Evolutionary conservation across 2,888 invertebrate genomes (phyloP).

Genomic region (Aporophyla lueneburgensis): DNA sequence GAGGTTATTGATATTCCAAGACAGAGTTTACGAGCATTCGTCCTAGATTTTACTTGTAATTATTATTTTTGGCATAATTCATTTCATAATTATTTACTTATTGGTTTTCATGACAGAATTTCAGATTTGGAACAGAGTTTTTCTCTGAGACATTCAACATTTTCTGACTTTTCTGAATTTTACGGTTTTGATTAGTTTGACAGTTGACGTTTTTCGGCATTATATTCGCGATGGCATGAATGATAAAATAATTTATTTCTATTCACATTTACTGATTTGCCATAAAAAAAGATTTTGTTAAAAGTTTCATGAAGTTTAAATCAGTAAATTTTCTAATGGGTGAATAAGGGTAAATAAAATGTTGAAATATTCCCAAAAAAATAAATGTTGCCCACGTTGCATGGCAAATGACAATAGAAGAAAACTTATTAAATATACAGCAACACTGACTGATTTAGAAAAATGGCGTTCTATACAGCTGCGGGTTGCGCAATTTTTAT

Average conservation of each 20-base stretch:
- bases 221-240: conserved; percentile 23
- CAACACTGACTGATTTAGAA: conserved; percentile 81
- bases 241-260: neutral
- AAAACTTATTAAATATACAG: conserved; percentile 55
- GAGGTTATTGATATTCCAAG: conserved; percentile 81
- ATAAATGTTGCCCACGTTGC: conserved; percentile 48
- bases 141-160: conserved; percentile 51
- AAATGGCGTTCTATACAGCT: conserved; percentile 90
- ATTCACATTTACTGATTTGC: neutral
- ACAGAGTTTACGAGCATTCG: conserved; percentile 82
- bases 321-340: neutral
- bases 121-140: conserved; percentile 80
- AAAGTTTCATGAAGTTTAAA: no score
- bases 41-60: conserved; percentile 67
- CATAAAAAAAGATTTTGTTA: accelerated
- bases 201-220: conserved; percentile 34
- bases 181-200: conserved; percentile 46
- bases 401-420: conserved; percentile 30
- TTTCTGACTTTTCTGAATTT: conserved; percentile 53
- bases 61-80: conserved; percentile 73
- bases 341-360: neutral
- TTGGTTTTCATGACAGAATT: conserved; percentile 77
- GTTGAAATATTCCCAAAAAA: neutral
- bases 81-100: conserved; percentile 68
- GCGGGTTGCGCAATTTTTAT: conserved; percentile 90